phyloP scores from a whole-genome alignment of 2,888 invertebrate genomes.

The Standfussiana lucernea region DNA sequence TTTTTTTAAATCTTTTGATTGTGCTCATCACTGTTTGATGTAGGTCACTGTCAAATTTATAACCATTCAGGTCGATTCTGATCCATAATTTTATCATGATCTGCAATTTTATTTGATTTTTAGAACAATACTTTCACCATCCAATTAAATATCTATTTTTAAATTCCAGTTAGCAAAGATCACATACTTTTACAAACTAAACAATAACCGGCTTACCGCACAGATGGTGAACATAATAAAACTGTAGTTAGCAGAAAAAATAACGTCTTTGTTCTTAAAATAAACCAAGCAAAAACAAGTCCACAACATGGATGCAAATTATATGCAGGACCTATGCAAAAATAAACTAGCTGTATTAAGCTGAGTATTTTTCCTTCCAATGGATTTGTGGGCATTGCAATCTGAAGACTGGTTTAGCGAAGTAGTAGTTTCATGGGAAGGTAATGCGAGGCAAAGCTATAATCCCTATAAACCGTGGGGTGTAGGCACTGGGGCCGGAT shows the following conservation, averaged over 20 bases:
- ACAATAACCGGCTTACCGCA: constrained; percentile 21
- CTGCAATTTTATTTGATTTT: neutral
- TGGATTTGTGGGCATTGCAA: constrained; percentile 36
- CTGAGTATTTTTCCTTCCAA: constrained; percentile 50
- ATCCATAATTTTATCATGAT: constrained; percentile 17
- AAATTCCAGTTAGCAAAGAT: constrained; percentile 3
- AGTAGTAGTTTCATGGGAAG: constrained; percentile 56
- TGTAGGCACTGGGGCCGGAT: constrained; percentile 61
- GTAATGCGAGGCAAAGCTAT: constrained; percentile 55
- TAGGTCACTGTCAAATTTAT: constrained; percentile 33
- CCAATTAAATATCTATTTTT: constrained; percentile 9
- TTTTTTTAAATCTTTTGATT: constrained; percentile 18
- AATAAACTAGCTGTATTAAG: constrained; percentile 38
- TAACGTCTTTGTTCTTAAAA: constrained; percentile 51
- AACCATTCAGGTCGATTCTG: constrained; percentile 19
- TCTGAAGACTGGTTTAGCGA: constrained; percentile 58
- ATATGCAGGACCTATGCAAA: constrained; percentile 46
- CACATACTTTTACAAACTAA: constrained; percentile 14
- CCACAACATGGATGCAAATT: constrained; percentile 44
- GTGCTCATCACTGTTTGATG: constrained; percentile 20
- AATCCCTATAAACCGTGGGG: constrained; percentile 70
- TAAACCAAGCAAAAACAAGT: constrained; percentile 49
- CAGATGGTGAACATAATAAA: constrained; percentile 41
- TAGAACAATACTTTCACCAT: neutral
- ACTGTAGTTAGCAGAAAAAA: constrained; percentile 43